These are phyloP conservation scores for Falco berigora DNA, from an alignment of 2,797 vertebrate genomes.

Conservation along the genomic window DNA sequence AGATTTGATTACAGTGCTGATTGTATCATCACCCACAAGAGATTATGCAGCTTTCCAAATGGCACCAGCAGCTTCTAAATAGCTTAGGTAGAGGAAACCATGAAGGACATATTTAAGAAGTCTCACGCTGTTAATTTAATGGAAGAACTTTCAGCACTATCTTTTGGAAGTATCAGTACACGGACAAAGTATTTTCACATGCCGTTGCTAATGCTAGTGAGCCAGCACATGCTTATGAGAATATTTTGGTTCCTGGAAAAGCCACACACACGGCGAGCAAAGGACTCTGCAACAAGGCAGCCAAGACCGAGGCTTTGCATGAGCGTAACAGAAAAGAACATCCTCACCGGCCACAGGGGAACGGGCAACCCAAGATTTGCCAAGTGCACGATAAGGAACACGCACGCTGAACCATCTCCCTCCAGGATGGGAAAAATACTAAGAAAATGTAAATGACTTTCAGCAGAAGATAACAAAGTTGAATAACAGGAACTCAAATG, in stretches of 20 bases:
- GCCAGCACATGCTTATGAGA: background rate
- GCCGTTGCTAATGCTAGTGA: background rate
- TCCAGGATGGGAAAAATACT: background rate
- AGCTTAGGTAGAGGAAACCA: background rate
- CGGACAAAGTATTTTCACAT: background rate
- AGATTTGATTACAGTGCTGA: constrained; percentile 3
- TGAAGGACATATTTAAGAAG: background rate
- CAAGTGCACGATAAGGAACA: fast-evolving
- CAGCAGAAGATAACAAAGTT: background rate
- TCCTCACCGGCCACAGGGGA: background rate
- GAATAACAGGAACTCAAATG: background rate
- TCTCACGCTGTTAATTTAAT: background rate
- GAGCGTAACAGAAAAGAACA: background rate
- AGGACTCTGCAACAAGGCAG: background rate
- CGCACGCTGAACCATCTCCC: background rate
- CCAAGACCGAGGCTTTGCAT: background rate
- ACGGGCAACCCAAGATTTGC: background rate
- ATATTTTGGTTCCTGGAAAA: background rate
- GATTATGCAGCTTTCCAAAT: background rate
- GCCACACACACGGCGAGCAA: fast-evolving
- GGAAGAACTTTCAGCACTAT: background rate
- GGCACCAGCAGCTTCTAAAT: background rate
- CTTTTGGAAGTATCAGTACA: background rate
- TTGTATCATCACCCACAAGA: constrained; percentile 15
- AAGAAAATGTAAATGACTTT: background rate